phyloP scores from a whole-genome alignment of 2,797 vertebrate genomes.

The Cyprinella venusta region DNA sequence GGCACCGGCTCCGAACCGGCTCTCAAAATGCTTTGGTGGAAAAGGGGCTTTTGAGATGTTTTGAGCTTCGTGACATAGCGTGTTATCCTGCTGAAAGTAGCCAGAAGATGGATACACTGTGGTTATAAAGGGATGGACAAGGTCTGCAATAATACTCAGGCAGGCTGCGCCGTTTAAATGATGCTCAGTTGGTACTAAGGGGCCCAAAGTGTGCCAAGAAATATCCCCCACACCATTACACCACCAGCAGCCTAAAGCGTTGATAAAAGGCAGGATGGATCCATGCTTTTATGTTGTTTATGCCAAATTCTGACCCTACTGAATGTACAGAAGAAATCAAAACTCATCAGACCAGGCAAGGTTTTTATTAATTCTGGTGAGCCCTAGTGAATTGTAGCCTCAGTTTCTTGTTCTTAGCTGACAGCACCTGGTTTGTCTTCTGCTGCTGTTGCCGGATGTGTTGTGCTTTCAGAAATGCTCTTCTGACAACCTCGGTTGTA shows the following conservation, averaged over 20 bases:
- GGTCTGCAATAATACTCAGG: neutral
- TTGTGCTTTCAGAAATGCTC: no score
- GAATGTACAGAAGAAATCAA: neutral
- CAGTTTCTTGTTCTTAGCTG: neutral
- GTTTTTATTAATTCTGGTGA: neutral
- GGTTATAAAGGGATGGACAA: constrained; percentile 44
- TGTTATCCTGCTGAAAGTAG: constrained; percentile 52
- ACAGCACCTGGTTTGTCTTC: neutral
- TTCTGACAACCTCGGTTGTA: no score
- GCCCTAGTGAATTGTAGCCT: neutral
- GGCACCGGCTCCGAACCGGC: no score
- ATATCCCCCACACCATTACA: neutral
- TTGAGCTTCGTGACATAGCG: constrained; percentile 36
- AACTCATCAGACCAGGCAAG: neutral
- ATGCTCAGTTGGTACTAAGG: neutral
- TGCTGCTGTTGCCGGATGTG: no score
- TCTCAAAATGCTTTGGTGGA: no score
- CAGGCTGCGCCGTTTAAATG: neutral
- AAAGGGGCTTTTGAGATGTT: neutral
- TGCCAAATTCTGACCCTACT: neutral
- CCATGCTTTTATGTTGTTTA: neutral
- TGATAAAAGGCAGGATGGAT: neutral
- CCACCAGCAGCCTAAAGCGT: neutral
- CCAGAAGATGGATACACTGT: constrained; percentile 54
- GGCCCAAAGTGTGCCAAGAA: neutral